Conservation (phyloP, 2,113 vertebrate species). For the Tragelaphus strepsiceros region DNA sequence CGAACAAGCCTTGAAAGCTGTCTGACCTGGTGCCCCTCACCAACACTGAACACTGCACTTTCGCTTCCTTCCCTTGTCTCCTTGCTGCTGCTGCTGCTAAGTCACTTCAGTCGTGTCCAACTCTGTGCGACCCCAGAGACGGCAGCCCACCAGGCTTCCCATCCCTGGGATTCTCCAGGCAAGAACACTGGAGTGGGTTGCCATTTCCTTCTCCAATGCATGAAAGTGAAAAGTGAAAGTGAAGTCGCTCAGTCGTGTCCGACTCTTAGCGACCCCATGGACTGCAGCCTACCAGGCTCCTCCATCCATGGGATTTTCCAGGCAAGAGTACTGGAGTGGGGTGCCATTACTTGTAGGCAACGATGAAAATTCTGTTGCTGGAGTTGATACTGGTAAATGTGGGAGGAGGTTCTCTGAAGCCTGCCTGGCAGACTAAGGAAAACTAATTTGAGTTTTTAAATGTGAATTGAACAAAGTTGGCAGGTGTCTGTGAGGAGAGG, state of each 20-base stretch:
- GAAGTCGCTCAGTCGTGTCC: too few species aligned
- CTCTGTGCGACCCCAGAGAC: too few species aligned
- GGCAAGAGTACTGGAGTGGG: too few species aligned
- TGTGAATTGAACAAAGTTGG: not conserved
- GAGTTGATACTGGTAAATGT: not conserved
- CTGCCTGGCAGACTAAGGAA: not conserved
- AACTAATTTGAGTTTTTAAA: conserved; percentile 32
- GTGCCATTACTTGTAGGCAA: not conserved
- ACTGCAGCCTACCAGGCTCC: too few species aligned
- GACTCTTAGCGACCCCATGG: too few species aligned
- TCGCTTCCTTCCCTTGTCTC: not conserved
- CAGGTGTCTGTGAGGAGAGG: not conserved
- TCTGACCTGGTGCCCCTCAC: not conserved
- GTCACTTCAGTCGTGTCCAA: too few species aligned
- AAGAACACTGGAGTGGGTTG: too few species aligned
- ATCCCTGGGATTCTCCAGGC: too few species aligned
- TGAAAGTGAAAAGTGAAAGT: too few species aligned
- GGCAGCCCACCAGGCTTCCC: too few species aligned
- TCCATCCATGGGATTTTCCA: too few species aligned
- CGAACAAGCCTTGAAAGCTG: not conserved
- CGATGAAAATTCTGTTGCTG: not conserved
- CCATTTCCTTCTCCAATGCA: too few species aligned
- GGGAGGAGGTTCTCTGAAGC: not conserved
- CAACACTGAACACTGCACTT: not conserved
- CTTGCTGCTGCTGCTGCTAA: not conserved